A percentile compares a stretch with the other conserved stretches of the same genome.
These are phyloP conservation scores for Plectus sambesii DNA, from an alignment of 1,140 invertebrate genomes.

Conservation along the genomic window DNA sequence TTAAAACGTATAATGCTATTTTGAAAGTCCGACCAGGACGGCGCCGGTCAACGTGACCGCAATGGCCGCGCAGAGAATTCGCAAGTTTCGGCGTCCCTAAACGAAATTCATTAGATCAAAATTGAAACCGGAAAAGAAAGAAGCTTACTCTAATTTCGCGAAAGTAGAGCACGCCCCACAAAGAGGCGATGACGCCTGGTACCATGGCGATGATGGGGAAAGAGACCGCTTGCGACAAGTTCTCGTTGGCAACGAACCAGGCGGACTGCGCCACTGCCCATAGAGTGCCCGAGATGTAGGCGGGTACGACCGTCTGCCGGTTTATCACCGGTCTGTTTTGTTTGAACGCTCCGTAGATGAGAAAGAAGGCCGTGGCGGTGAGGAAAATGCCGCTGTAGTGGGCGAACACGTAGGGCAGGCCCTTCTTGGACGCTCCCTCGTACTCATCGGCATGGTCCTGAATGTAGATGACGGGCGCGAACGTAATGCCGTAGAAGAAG, in stretches of 20 bases:
- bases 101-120: too few relatives aligned
- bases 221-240: conserved; percentile 47
- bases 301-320: conserved; percentile 47
- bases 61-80: conserved; percentile 19
- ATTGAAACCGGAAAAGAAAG: too few relatives aligned
- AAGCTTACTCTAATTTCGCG: conserved; percentile 35
- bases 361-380: conserved; percentile 47
- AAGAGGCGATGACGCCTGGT: conserved; percentile 24
- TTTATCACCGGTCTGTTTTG: conserved; percentile 46
- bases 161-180: conserved; percentile 37
- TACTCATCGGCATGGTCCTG: conserved; percentile 44
- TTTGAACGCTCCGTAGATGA: conserved; percentile 45
- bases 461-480: conserved; percentile 47
- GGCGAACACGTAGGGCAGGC: conserved; percentile 50
- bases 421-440: conserved; percentile 32
- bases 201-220: conserved; percentile 47
- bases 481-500: conserved; percentile 48
- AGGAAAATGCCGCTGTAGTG: conserved; percentile 49
- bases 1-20: too few relatives aligned
- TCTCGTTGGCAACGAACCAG: conserved; percentile 50
- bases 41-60: conserved; percentile 23
- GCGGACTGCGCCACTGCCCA: conserved; percentile 48
- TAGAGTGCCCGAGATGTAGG: conserved; percentile 48
- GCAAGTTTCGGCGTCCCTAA: conserved; percentile 16
- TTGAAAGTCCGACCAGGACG: conserved; percentile 28